Evolutionary conservation across 1,140 invertebrate genomes (phyloP), one percentile per base, ranked within the genome.

Genomic region (Potamilus streckersoni): DNA sequence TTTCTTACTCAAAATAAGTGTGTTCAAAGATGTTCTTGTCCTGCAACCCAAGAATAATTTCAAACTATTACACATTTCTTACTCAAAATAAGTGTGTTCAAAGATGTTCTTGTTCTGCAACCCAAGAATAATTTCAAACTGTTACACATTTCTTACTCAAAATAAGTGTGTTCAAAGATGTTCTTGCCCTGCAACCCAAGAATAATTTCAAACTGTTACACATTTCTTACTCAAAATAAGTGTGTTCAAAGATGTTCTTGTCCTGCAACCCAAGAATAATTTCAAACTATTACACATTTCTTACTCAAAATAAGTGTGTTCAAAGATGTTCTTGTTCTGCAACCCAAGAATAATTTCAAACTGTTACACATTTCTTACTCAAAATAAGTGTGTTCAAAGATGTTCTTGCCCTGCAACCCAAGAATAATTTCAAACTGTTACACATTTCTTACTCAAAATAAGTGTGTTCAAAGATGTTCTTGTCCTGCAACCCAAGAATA

Each of bases 1-100:
- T 14, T 27, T 92, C 93, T 93, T 88, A 96, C 94, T 95, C 95
- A 89, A 96, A 98, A 86, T 98, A 98, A 0, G 95, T 96, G 86
- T 97, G 96, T 83, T 98, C 96, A 85, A 98, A 97, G 82, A 98
- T 96, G 89, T 97, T 97, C 88, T 96, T 96, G 89, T 98, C 96
- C 84, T 96, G 95, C 62, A 98, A n/a, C n/a, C n/a, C n/a, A n/a
- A n/a, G n/a, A n/a, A n/a, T n/a, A n/a, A 31, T 66, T 31, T 66
- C n/a, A 69, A 20, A 49, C 15, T 69, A 58, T 11, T 66, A 12
- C n/a, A 63, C 49, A 58, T 14, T 27, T 92, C 93, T 93, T 88
- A 96, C 94, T 95, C 95, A 89, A 96, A 98, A 86, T 98, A 98
- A 0, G 95, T 96, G 86, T 97, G 96, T 83, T 98, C 96, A 85